phyloP scores from a whole-genome alignment of 2,888 invertebrate genomes.

The Uropetala carovei region DNA sequence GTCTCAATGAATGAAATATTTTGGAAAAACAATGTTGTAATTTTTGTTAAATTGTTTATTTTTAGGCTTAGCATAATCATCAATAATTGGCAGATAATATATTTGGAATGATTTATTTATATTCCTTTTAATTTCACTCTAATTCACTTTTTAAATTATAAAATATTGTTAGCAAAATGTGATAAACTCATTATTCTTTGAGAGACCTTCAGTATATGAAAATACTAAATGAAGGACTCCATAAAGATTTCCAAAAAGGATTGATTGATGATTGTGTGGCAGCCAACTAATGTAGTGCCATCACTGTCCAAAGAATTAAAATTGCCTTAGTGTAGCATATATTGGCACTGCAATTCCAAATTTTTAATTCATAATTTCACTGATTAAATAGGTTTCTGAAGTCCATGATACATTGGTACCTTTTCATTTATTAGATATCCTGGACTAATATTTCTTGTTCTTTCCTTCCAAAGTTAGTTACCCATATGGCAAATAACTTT shows the following conservation, averaged over 20 bases:
- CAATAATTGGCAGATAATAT: not conserved
- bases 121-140: not conserved
- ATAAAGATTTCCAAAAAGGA: constrained; percentile 4
- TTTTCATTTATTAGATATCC: not conserved
- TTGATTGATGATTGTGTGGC: constrained; percentile 47
- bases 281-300: constrained; percentile 26
- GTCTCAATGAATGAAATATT: constrained; percentile 54
- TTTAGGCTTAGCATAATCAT: constrained; percentile 36
- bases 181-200: constrained; percentile 1
- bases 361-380: constrained; percentile 34
- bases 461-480: not conserved
- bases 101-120: not conserved
- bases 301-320: constrained; percentile 28
- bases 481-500: not conserved
- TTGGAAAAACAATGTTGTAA: constrained; percentile 43
- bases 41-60: constrained; percentile 44
- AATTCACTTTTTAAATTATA: not conserved
- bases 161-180: constrained; percentile 27
- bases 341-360: constrained; percentile 18
- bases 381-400: constrained; percentile 34
- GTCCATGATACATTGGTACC: not conserved
- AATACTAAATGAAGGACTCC: not conserved
- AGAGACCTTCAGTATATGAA: not conserved
- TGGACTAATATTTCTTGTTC: constrained; percentile 6
- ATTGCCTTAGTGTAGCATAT: constrained; percentile 30